Evolutionary conservation across 2,888 invertebrate genomes (phyloP), one percentile per base, ranked within the genome.

Genomic region (Dysmachus trigonus): DNA sequence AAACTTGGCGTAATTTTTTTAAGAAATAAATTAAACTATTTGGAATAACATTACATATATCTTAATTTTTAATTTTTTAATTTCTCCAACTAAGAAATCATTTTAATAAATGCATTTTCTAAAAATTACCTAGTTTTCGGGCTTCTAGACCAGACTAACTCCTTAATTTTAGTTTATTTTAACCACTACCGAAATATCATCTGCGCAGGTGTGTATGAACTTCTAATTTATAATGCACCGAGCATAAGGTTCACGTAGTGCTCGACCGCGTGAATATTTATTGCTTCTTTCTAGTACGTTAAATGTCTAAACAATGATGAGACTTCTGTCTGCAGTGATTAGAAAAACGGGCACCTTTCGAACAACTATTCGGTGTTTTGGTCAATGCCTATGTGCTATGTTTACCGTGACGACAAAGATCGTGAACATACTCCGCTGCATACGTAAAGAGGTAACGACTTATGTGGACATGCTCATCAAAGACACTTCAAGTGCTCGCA

Each of bases 351-450:
- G 22, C 27, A 62, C 62, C 62, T 27, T 8, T 27, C 27, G 8
- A 22, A 7, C 10, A 62, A 62, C 62, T 22, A 10, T 76, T 76
- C 18, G 13, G 18, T 41, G 76, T 22, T 76, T 62, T 76, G 76
- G 76, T 76, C 76, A 76, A 76, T 76, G 76, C 76, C 73, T 76
- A 76, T 76, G 38, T 41, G 76, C 76, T 76, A 41, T 18, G 27
- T 27, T 76, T 13, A 76, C 76, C 76, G 76, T 76, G 76, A 76
- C 76, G 76, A 76, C 33, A 18, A 41, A 41, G 13, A 38, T 76
- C 76, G 76, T 76, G 76, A 76, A 76, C 5, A 76, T 76, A 22
- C 62, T n/a, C 62, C 13, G 62, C 18, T 62, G 62, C 62, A 62
- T 62, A 62, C 62, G 62, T 62, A 27, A 62, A 27, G 4, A 62